Conservation (phyloP, 1,140 invertebrate genomes). For the Drosophila murphyi region DNA sequence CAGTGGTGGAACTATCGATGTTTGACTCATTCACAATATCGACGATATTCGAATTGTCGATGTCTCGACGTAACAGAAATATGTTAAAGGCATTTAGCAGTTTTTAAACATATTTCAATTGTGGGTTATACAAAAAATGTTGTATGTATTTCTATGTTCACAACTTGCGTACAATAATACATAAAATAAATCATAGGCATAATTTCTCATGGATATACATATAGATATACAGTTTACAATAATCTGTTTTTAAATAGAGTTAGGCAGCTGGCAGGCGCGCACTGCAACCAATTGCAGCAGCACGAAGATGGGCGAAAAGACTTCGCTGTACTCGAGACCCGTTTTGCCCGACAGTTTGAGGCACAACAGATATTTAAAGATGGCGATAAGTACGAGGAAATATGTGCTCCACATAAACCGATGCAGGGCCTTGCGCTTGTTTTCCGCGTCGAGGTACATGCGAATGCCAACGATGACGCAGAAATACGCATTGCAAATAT, state of each 20-base stretch:
- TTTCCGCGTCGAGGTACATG: slow-evolving; percentile 92
- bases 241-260: slow-evolving; percentile 58
- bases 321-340: slow-evolving; percentile 94
- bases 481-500: slow-evolving; percentile 97
- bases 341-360: slow-evolving; percentile 93
- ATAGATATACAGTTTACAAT: slow-evolving; percentile 1
- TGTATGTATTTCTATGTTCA: slow-evolving; percentile 18
- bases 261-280: slow-evolving; percentile 94
- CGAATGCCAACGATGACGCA: slow-evolving; percentile 97
- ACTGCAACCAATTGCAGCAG: slow-evolving; percentile 95
- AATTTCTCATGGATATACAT: background rate
- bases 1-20: background rate
- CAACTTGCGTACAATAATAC: slow-evolving; percentile 7
- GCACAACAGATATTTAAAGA: slow-evolving; percentile 96
- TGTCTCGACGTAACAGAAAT: background rate
- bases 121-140: slow-evolving; percentile 16
- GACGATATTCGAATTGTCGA: background rate
- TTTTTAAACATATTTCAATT: background rate
- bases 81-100: background rate
- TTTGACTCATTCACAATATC: background rate
- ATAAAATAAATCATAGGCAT: slow-evolving; percentile 17
- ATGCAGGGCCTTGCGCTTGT: slow-evolving; percentile 90
- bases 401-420: slow-evolving; percentile 94
- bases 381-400: slow-evolving; percentile 93
- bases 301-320: slow-evolving; percentile 96